phyloP scores from a whole-genome alignment of 1,140 invertebrate species.

The Drosophila ohnishii region DNA sequence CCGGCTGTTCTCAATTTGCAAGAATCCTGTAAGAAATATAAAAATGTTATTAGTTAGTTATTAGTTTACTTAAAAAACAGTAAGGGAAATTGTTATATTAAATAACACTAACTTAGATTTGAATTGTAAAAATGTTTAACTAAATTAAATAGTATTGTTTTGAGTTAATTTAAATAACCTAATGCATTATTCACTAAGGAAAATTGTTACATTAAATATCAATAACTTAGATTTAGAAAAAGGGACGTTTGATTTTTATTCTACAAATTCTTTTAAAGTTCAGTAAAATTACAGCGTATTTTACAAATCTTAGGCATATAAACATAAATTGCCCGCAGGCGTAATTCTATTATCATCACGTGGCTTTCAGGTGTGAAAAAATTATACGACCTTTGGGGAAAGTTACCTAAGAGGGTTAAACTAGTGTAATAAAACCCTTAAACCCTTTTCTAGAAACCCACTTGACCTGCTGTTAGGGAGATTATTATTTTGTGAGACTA shows the following conservation, averaged over 20 bases:
- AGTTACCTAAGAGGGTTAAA: background rate
- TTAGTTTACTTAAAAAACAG: background rate
- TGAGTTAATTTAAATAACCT: no score
- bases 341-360: background rate
- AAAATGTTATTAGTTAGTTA: background rate
- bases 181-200: no score
- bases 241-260: no score
- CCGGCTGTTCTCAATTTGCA: slow-evolving; percentile 95
- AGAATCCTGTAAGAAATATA: slow-evolving; percentile 87
- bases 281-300: no score
- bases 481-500: background rate
- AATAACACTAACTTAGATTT: no score
- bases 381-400: background rate
- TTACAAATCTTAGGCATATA: no score
- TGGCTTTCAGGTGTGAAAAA: background rate
- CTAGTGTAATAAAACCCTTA: background rate
- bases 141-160: no score
- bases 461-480: background rate
- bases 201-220: background rate
- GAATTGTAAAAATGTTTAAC: no score
- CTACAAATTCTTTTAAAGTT: no score
- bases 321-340: background rate
- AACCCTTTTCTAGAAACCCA: background rate
- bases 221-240: background rate
- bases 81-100: no score